These are phyloP conservation scores for Tiaroga cobitis DNA, from an alignment of 2,797 vertebrate species.

Conservation along the genomic window DNA sequence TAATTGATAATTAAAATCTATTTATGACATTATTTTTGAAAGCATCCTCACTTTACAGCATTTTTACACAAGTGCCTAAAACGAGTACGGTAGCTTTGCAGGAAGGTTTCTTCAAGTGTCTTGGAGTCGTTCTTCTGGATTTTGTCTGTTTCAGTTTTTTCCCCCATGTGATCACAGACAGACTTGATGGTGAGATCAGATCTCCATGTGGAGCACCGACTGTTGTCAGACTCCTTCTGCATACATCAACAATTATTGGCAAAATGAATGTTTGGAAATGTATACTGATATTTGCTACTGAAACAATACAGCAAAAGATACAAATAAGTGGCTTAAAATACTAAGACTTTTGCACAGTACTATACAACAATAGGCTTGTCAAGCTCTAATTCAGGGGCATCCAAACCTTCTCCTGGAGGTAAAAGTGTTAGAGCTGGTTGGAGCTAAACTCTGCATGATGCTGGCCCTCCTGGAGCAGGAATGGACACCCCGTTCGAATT, in stretches of 20 bases:
- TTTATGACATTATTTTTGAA: neutral
- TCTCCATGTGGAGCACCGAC: no score
- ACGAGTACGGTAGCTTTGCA: no score
- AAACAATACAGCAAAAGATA: no score
- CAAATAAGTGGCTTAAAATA: neutral
- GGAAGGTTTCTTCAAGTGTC: no score
- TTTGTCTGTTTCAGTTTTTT: no score
- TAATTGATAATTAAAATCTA: neutral
- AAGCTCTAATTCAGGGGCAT: neutral
- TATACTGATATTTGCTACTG: neutral
- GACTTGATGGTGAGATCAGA: no score
- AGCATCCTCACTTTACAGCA: neutral
- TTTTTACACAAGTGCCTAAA: neutral
- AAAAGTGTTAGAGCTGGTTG: neutral
- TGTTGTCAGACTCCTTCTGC: no score
- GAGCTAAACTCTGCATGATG: neutral
- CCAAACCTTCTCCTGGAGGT: neutral
- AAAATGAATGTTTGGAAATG: neutral
- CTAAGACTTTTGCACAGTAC: neutral
- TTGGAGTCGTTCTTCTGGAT: no score
- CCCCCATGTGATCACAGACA: no score
- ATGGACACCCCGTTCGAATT: no score
- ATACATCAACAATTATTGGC: neutral
- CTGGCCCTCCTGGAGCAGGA: neutral
- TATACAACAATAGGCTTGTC: neutral